Percentiles rank a stretch among this genome's conserved stretches.
phyloP scores from a whole-genome alignment of 2,797 vertebrate species.

The Hylomyscus alleni region DNA sequence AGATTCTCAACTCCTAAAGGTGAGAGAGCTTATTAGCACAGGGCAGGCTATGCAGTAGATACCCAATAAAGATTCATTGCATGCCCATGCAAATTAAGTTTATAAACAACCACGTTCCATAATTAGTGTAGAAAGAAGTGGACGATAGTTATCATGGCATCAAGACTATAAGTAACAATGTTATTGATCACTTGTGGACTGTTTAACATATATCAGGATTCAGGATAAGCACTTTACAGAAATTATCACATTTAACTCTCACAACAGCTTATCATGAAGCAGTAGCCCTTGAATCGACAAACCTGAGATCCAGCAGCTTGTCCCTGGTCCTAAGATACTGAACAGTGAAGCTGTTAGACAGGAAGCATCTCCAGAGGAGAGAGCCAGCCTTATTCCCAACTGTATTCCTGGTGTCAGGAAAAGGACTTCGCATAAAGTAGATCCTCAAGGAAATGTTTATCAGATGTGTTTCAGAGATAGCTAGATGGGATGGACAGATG shows the following conservation, averaged over 20 bases:
- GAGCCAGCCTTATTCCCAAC: neutral
- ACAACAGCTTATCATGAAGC: neutral
- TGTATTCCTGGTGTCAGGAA: neutral
- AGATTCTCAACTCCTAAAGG: slow-evolving; percentile 15
- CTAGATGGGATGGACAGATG: neutral
- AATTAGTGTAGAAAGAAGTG: neutral
- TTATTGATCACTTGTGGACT: neutral
- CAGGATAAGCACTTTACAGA: neutral
- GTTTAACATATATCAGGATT: neutral
- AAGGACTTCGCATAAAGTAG: neutral
- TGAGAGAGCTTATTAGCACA: neutral
- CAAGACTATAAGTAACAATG: neutral
- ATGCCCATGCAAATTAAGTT: neutral
- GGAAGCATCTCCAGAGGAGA: neutral
- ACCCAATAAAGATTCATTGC: neutral
- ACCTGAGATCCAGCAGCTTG: neutral
- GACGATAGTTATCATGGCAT: neutral
- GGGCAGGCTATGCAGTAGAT: neutral
- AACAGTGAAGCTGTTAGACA: neutral
- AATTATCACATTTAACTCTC: neutral
- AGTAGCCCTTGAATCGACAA: neutral
- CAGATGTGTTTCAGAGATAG: neutral
- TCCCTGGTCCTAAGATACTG: neutral
- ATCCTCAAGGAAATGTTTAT: neutral
- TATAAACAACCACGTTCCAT: neutral